Evolutionary conservation across 2,797 vertebrate species (phyloP).

Genomic region (Premnoplex brunnescens): DNA sequence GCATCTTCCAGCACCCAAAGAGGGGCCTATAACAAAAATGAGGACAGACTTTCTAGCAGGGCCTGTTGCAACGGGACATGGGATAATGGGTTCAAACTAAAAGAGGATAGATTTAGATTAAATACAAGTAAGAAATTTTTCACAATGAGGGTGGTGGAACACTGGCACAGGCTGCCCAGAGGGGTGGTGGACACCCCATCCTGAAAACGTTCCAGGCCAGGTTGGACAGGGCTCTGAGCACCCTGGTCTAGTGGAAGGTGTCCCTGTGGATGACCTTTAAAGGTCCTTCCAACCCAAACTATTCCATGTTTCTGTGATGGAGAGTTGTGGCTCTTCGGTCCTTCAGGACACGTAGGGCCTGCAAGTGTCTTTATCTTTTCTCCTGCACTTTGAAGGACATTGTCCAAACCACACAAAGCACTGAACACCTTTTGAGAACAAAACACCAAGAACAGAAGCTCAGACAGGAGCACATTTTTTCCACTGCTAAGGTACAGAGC

Average conservation of each 20-base stretch:
- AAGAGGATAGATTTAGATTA: background rate
- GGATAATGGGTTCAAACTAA: background rate
- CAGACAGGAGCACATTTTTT: background rate
- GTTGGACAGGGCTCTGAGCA: background rate
- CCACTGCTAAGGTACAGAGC: background rate
- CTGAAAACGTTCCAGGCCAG: background rate
- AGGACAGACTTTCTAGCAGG: background rate
- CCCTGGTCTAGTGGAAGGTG: fast-evolving
- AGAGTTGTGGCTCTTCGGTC: background rate
- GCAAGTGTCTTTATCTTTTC: background rate
- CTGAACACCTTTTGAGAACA: background rate
- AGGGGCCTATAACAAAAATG: background rate
- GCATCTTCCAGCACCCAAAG: background rate
- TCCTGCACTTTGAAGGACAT: background rate
- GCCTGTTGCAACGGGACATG: background rate
- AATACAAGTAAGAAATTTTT: background rate
- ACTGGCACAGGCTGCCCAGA: background rate
- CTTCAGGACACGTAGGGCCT: background rate
- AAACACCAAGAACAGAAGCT: background rate
- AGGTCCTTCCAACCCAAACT: background rate
- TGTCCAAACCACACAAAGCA: background rate
- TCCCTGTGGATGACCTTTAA: background rate
- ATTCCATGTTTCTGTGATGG: background rate
- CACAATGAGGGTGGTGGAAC: background rate
- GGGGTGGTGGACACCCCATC: background rate